phyloP scores from a whole-genome alignment of 2,888 invertebrate species.

The Baccha elongata region DNA sequence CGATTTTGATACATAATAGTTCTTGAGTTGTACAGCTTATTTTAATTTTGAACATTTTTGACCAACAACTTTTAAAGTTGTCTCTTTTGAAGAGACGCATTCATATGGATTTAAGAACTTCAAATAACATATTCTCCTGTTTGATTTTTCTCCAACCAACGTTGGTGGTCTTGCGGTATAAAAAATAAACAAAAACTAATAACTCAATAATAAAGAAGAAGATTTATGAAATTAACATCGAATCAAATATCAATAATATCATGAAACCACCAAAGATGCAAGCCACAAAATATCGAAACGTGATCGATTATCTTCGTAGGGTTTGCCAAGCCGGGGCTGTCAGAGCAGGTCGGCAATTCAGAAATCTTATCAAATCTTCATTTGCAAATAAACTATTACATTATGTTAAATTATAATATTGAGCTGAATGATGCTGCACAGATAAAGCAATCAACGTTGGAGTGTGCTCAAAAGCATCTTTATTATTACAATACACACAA shows the following conservation, averaged over 20 bases:
- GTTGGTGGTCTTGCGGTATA: slow-evolving; percentile 34
- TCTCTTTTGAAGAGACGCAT: too few relatives aligned
- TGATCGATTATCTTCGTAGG: slow-evolving; percentile 76
- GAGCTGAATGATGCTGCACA: slow-evolving; percentile 57
- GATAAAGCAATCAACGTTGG: slow-evolving; percentile 67
- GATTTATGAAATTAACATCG: slow-evolving; percentile 33
- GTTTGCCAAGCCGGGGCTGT: too few relatives aligned
- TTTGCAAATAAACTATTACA: slow-evolving; percentile 64
- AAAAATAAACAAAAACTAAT: too few relatives aligned
- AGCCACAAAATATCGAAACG: slow-evolving; percentile 79
- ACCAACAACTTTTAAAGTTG: too few relatives aligned
- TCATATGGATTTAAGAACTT: too few relatives aligned
- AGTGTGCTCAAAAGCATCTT: slow-evolving; percentile 59
- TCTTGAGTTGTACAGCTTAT: too few relatives aligned
- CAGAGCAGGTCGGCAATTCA: slow-evolving; percentile 27
- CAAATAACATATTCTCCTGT: too few relatives aligned
- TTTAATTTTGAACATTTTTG: too few relatives aligned
- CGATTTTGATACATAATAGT: too few relatives aligned
- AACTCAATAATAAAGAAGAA: not conserved
- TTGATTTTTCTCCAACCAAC: too few relatives aligned
- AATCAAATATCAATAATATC: slow-evolving; percentile 65
- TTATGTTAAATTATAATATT: slow-evolving; percentile 71
- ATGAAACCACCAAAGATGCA: slow-evolving; percentile 62
- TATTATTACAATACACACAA: slow-evolving; percentile 38
- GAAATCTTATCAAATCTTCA: slow-evolving; percentile 71